Evolutionary conservation across 2,797 vertebrate species (phyloP), one percentile per base, ranked within the genome.

Genomic region (Netta rufina): DNA sequence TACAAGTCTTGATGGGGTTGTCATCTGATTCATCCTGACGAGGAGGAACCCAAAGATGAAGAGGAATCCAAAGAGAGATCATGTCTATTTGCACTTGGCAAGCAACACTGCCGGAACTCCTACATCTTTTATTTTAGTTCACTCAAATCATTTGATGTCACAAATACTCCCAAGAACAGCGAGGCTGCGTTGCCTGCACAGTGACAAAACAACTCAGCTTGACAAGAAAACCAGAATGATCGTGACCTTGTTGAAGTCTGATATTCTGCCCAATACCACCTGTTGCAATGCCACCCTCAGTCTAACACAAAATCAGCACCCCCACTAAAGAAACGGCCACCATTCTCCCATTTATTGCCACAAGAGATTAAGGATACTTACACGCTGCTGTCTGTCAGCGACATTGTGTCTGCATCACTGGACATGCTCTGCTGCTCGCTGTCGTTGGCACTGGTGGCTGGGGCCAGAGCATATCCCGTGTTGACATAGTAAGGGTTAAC

Each of bases 341-440:
- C 9, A 2, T 8, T 67, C 60, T 33, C 30, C 51, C 13, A 28
- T 4, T 60, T 36, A 36, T 3, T 38, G 45, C 16, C 12, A 53
- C 47, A 61, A 3, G 14, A 8, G 57, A 13, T 0, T 8, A 47
- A 17, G 47, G 51, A 33, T 91, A 99, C 99, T 90, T 97, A 99
- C 99, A 99, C 98, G 3, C 99, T 99, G 98, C 99, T 99, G 98
- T 99, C 99, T 0, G 99, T 99, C 91, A 99, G 98, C 1, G 99
- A 99, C 94, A 99, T 97, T 2, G 99, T 99, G 96, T 99, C 99
- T 0, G 99, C 99, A 8, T 99, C 99, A 16, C 99, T 99, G 97
- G 99, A 99, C 98, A 99, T 98, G 97, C 99, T 99, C 98, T 99
- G 99, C 97, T 99, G 99, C 97, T 99, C 99, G 3, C 99, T 99